Evolutionary conservation across 1,140 invertebrate species (phyloP).

Genomic region (Drosophila trapezifrons): DNA sequence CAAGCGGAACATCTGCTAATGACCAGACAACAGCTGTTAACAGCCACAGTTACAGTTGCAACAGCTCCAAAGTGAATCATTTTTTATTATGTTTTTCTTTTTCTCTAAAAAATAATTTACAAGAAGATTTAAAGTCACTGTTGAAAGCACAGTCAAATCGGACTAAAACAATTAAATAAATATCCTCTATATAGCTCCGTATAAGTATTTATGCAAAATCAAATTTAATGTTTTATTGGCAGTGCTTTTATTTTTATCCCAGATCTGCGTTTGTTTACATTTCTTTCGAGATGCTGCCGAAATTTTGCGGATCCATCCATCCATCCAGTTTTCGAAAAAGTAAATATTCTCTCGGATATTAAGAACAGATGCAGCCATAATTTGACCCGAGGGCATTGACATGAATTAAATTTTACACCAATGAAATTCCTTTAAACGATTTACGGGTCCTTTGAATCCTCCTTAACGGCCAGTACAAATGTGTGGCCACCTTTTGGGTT

Average conservation of each 20-base stretch:
- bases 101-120: too few species aligned
- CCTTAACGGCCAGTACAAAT: constrained; percentile 30
- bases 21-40: constrained; percentile 38
- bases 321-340: constrained; percentile 6
- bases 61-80: neutral
- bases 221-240: neutral
- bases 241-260: neutral
- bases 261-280: constrained; percentile 10
- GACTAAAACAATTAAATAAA: neutral
- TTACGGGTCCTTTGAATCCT: constrained; percentile 5
- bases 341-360: constrained; percentile 13
- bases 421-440: neutral
- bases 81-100: too few species aligned
- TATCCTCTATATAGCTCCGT: neutral
- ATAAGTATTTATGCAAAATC: neutral
- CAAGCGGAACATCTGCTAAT: constrained; percentile 45
- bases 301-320: neutral
- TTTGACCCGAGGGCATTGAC: constrained; percentile 18
- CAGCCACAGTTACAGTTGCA: constrained; percentile 4
- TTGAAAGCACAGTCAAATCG: neutral
- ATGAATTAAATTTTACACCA: neutral
- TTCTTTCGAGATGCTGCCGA: neutral
- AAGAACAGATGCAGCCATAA: constrained; percentile 4
- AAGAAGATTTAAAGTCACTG: neutral
- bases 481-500: constrained; percentile 43